Conservation (phyloP, 2,888 invertebrate species). For the Nasonovia ribisnigri region DNA sequence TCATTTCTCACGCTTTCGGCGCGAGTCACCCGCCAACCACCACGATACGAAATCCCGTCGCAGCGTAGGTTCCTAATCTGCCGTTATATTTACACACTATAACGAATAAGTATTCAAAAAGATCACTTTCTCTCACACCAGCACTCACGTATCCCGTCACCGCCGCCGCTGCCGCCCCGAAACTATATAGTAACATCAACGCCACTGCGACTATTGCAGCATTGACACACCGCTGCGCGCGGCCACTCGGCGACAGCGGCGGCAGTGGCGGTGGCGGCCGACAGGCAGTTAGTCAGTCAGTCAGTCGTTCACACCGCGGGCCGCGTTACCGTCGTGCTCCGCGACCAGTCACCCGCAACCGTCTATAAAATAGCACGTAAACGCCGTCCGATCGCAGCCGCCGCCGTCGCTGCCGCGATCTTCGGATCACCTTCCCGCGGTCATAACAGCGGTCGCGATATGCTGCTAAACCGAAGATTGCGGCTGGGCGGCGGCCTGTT, state of each 20-base stretch:
- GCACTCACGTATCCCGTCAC: not conserved
- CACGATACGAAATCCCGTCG: not conserved
- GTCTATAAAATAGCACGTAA: not conserved
- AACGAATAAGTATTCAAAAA: not conserved
- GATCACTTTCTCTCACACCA: not conserved
- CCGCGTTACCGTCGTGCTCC: constrained; percentile 18
- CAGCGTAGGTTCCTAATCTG: not conserved
- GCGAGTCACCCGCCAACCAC: not conserved
- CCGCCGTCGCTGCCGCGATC: not conserved
- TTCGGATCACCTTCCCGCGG: not conserved
- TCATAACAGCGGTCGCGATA: not conserved
- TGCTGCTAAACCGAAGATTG: constrained; percentile 38
- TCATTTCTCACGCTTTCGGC: not conserved
- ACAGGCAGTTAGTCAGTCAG: not conserved
- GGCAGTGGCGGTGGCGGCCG: not conserved
- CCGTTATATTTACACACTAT: not conserved
- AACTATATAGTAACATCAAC: not conserved
- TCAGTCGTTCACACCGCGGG: constrained; percentile 27
- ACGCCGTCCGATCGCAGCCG: not conserved
- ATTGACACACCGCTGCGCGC: not conserved
- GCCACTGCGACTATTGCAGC: not conserved
- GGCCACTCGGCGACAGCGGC: constrained; percentile 6
- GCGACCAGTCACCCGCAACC: not conserved
- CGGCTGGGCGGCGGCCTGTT: constrained; percentile 44
- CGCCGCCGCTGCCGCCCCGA: not conserved